phyloP scores from a whole-genome alignment of 2,888 invertebrate species.

The Celastrina argiolus region DNA sequence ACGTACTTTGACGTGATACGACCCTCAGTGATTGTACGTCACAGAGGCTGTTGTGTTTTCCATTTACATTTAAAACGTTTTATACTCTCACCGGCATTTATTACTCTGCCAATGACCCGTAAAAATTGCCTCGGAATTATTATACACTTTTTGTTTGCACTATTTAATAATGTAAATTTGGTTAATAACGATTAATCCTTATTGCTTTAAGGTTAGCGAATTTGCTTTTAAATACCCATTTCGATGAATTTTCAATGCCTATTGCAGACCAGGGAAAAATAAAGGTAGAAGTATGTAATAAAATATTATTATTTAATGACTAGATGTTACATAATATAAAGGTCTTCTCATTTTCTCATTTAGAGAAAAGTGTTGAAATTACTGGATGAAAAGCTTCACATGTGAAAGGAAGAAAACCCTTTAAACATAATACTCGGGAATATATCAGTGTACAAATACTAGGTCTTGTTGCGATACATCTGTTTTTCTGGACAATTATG shows the following conservation, averaged over 20 bases:
- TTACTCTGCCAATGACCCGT: conserved; percentile 31
- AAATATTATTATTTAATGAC: too few species aligned
- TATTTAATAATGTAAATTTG: conserved; percentile 19
- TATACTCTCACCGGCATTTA: conserved; percentile 47
- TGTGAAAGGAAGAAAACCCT: too few species aligned
- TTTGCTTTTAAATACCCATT: neutral
- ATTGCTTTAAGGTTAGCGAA: neutral
- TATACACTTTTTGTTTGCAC: conserved; percentile 25
- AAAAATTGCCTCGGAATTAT: conserved; percentile 33
- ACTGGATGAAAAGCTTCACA: too few species aligned
- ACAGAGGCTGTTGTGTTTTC: conserved; percentile 48
- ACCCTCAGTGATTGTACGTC: conserved; percentile 8
- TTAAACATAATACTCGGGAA: too few species aligned
- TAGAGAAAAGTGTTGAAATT: too few species aligned
- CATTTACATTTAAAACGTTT: conserved; percentile 64
- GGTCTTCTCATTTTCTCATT: too few species aligned
- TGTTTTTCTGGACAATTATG: too few species aligned
- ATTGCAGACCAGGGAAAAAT: neutral
- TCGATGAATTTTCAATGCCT: neutral
- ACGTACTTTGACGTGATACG: conserved; percentile 12
- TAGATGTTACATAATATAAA: too few species aligned
- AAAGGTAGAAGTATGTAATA: neutral
- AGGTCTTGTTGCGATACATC: too few species aligned
- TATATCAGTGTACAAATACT: too few species aligned
- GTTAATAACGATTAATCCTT: neutral